Conservation (phyloP, 2,797 vertebrate species). For the Molossus alvarezi region DNA sequence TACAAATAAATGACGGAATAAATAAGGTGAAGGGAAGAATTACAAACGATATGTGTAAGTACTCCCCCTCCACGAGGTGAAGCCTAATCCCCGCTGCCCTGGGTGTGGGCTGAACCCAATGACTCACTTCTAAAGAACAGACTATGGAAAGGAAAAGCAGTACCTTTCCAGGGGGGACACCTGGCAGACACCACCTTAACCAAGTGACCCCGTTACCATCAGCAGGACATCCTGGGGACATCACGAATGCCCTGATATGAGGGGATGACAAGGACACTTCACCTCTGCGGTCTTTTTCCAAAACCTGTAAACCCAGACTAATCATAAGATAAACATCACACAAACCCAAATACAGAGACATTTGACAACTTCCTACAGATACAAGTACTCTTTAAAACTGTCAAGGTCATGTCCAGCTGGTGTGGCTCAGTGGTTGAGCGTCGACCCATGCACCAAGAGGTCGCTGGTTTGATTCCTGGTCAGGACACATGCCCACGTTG, state of each 20-base stretch:
- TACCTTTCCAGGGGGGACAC: fast-evolving
- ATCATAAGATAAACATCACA: background rate
- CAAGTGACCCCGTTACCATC: background rate
- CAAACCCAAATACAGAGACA: background rate
- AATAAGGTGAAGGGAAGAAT: background rate
- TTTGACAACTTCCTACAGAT: background rate
- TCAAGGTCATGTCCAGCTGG: background rate
- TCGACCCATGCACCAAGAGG: too few relatives aligned
- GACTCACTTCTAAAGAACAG: background rate
- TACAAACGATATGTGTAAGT: background rate
- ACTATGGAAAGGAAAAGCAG: background rate
- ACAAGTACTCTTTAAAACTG: background rate
- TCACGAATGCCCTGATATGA: fast-evolving
- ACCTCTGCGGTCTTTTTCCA: background rate
- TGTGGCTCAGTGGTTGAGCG: too few relatives aligned
- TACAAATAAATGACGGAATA: background rate
- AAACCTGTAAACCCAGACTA: background rate
- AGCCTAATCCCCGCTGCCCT: too few relatives aligned
- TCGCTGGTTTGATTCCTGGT: too few relatives aligned
- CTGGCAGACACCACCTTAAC: background rate
- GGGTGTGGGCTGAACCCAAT: background rate
- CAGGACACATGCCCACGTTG: too few relatives aligned
- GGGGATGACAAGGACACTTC: too few relatives aligned
- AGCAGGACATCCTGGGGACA: fast-evolving
- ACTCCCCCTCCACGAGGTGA: background rate